A percentile compares a stretch with the other conserved stretches of the same genome.
These are phyloP conservation scores for Pheosia gnoma DNA, from an alignment of 2,888 invertebrate species.

Conservation along the genomic window DNA sequence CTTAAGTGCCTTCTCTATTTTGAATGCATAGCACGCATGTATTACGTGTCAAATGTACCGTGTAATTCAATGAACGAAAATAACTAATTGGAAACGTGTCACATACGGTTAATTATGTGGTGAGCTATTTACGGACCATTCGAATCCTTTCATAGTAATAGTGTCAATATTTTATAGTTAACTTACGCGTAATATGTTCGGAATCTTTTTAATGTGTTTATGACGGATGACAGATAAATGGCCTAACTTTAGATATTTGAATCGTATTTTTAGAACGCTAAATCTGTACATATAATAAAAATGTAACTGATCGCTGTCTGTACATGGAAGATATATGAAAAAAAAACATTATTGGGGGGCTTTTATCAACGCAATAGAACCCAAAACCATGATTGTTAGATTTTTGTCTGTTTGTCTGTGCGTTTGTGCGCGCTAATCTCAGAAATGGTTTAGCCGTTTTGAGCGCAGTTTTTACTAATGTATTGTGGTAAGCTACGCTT, in stretches of 20 bases:
- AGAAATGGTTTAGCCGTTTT: too few species aligned
- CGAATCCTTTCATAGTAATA: conserved; percentile 27
- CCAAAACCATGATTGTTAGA: too few species aligned
- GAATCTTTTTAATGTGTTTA: background rate
- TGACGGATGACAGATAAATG: background rate
- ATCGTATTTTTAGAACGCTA: too few species aligned
- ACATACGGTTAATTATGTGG: conserved; percentile 23
- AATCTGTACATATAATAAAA: too few species aligned
- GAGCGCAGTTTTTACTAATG: too few species aligned
- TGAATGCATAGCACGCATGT: conserved; percentile 4
- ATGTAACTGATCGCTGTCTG: too few species aligned
- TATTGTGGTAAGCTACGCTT: too few species aligned
- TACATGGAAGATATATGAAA: too few species aligned
- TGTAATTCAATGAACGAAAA: conserved; percentile 27
- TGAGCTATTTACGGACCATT: conserved; percentile 30
- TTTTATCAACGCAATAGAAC: too few species aligned
- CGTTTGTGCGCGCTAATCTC: too few species aligned
- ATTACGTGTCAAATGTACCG: background rate
- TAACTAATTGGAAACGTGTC: conserved; percentile 32
- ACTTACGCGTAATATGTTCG: background rate
- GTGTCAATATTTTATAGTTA: conserved; percentile 22
- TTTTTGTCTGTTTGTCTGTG: too few species aligned
- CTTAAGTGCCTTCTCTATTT: conserved; percentile 2
- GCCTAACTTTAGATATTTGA: background rate
- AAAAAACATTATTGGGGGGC: too few species aligned